A percentile compares a stretch with the other conserved stretches of the same genome.
Conservation (phyloP, 30 jellyfish, hydroid and myxozoan genomes). For the Aurelia coerulea region DNA sequence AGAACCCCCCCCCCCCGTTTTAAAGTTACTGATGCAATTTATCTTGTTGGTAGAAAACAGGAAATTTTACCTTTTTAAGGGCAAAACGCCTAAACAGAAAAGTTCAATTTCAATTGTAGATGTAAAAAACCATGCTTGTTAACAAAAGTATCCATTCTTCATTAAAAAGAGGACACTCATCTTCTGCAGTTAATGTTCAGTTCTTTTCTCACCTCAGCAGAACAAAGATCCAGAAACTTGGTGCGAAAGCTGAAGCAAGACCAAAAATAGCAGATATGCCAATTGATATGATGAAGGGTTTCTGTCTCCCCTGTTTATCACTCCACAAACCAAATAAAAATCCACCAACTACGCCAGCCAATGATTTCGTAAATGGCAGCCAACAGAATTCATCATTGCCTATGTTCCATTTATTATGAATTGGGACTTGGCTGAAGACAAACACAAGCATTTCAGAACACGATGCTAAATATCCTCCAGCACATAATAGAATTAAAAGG, state of each 20-base stretch:
- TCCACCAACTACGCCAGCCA: conserved; percentile 50
- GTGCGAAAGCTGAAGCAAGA: conserved; percentile 71
- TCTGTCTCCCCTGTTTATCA: conserved; percentile 64
- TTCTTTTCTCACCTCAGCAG: conserved; percentile 30
- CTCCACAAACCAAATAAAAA: conserved; percentile 43
- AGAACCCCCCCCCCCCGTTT: no score
- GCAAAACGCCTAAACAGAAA: no score
- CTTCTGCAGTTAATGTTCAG: not conserved
- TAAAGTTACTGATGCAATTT: not conserved
- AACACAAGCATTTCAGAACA: conserved; percentile 68
- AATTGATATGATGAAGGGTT: conserved; percentile 34
- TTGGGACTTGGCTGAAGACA: conserved; percentile 54
- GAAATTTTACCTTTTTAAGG: no score
- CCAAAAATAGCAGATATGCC: conserved; percentile 55
- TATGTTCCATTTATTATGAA: conserved; percentile 45
- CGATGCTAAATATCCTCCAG: conserved; percentile 70
- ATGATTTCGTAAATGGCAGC: conserved; percentile 55
- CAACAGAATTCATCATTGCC: conserved; percentile 27
- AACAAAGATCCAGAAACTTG: conserved; percentile 39
- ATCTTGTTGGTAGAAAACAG: no score
- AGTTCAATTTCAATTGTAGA: no score
- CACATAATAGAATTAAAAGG: conserved; percentile 23
- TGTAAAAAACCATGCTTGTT: no score
- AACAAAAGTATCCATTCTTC: no score
- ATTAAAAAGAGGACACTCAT: not conserved